Conservation (phyloP, 2,888 invertebrate genomes). For the Automeris io region DNA sequence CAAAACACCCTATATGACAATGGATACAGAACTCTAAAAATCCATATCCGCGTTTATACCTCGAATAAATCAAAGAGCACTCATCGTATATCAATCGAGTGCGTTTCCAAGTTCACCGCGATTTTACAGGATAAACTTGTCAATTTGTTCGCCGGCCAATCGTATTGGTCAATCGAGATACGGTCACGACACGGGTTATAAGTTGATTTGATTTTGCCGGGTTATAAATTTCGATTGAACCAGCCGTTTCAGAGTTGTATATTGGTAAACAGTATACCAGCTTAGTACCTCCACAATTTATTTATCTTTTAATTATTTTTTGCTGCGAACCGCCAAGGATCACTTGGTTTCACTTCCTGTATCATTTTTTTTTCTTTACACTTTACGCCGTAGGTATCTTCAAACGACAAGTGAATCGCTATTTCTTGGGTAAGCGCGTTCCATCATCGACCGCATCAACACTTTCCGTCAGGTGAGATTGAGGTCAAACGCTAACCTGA, state of each 20-base stretch:
- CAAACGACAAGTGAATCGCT: too few relatives aligned
- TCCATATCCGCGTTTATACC: slow-evolving; percentile 28
- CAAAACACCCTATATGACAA: slow-evolving; percentile 1
- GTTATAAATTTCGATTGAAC: slow-evolving; percentile 46
- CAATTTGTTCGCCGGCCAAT: slow-evolving; percentile 44
- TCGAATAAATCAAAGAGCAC: slow-evolving; percentile 34
- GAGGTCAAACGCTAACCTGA: too few relatives aligned
- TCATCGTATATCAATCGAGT: slow-evolving; percentile 21
- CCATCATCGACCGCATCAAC: too few relatives aligned
- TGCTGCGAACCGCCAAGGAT: too few relatives aligned
- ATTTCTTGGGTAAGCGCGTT: too few relatives aligned
- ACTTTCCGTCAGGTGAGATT: too few relatives aligned
- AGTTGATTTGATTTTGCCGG: slow-evolving; percentile 52
- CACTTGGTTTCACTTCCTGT: too few relatives aligned
- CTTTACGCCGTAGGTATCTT: too few relatives aligned
- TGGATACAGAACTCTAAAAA: slow-evolving; percentile 31
- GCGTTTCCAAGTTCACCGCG: slow-evolving; percentile 31
- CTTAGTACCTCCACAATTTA: too few relatives aligned
- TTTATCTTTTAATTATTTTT: too few relatives aligned
- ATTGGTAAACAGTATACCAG: slow-evolving; percentile 1
- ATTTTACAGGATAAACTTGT: slow-evolving; percentile 49
- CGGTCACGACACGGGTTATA: slow-evolving; percentile 37
- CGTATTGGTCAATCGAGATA: slow-evolving; percentile 36
- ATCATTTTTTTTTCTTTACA: too few relatives aligned
- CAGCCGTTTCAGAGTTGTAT: slow-evolving; percentile 12